Base-by-base conservation (phyloP, 2,113 vertebrate genomes). In the Mesoclemmys tuberculata region DNA sequence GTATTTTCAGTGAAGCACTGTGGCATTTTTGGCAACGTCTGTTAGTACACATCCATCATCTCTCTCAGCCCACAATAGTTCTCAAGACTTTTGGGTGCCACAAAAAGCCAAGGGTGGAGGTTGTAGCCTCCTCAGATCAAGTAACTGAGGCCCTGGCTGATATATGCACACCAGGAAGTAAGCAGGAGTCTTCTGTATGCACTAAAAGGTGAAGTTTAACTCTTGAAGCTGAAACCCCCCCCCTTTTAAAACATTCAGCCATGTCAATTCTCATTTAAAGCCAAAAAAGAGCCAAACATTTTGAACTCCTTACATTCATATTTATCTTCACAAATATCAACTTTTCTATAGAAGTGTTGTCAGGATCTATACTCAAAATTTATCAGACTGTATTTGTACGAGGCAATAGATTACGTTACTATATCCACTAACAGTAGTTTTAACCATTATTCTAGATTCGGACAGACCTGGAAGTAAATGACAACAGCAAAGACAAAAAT, bases 401-500 rank as follows among this genome's bases (percentile, higher is more conserved):
- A 75, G 74, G 41, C 5, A 46, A 77, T 2, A 46, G 22, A 14
- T 14, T 10, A 35, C 44, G n/a, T 7, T 68, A 35, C 4, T 46
- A 48, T 16, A 84, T 84, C 56, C 13, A 61, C 1, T 8, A 68
- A 21, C 52, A 51, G 61, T 5, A 49, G 6, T 27, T 86, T 54
- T 81, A 90, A 82, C 61, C 9, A 81, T 52, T 2, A 35, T 54
- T 87, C 2, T n/a, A 41, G 78, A 71, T 46, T 46, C n/a, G 80
- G n/a, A 97, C 98, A 91, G 54, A 99, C 99, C 99, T 99, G 99
- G 98, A 99, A 99, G 96, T 99, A 99, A 98, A 99, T 99, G 84
- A 99, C 99, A 87, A 99, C 99, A 2, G 99, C 99, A 83, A 99
- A 99, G 90, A 99, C 99, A 22, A 99, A 99, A 97, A 99, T 99